phyloP scores from a whole-genome alignment of 1,140 invertebrate genomes.

The Drosophila carrolli region DNA sequence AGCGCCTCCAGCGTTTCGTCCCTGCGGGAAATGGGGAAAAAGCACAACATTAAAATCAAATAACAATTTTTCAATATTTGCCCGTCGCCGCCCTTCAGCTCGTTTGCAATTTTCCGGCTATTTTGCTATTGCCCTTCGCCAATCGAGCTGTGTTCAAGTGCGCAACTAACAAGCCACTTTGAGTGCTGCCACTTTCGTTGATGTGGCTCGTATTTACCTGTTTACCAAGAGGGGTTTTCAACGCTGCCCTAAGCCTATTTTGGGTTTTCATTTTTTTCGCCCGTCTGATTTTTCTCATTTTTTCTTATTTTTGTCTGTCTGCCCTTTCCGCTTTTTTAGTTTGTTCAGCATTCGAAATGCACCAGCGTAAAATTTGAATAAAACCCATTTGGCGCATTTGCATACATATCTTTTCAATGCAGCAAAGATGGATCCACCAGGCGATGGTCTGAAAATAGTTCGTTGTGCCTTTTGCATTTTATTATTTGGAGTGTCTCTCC shows the following conservation, averaged over 20 bases:
- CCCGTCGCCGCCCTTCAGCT: conserved; percentile 4
- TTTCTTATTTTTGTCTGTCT: conserved; percentile 20
- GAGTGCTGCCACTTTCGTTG: conserved; percentile 54
- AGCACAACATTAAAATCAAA: conserved; percentile 43
- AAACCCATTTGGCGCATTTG: conserved; percentile 78
- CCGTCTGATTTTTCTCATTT: conserved; percentile 26
- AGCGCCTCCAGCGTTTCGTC: conserved; percentile 97
- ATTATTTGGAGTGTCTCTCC: background rate
- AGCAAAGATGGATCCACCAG: conserved; percentile 23
- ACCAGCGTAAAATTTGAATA: conserved; percentile 70
- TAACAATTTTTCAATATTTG: conserved; percentile 56
- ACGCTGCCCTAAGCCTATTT: conserved; percentile 62
- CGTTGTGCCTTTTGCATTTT: background rate
- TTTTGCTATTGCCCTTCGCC: conserved; percentile 47
- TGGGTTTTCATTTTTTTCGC: conserved; percentile 14
- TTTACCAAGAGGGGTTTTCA: conserved; percentile 53
- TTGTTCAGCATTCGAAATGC: conserved; percentile 69
- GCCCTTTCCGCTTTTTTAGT: conserved; percentile 17
- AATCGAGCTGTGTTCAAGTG: conserved; percentile 60
- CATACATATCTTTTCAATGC: conserved; percentile 59
- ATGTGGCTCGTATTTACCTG: conserved; percentile 45
- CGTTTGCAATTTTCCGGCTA: conserved; percentile 57
- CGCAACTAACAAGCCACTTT: conserved; percentile 64
- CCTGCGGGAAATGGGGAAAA: conserved; percentile 84
- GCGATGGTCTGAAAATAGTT: background rate